Evolutionary conservation across 2,888 invertebrate species (phyloP).

Genomic region (Hydrotaea cyrtoneurina): DNA sequence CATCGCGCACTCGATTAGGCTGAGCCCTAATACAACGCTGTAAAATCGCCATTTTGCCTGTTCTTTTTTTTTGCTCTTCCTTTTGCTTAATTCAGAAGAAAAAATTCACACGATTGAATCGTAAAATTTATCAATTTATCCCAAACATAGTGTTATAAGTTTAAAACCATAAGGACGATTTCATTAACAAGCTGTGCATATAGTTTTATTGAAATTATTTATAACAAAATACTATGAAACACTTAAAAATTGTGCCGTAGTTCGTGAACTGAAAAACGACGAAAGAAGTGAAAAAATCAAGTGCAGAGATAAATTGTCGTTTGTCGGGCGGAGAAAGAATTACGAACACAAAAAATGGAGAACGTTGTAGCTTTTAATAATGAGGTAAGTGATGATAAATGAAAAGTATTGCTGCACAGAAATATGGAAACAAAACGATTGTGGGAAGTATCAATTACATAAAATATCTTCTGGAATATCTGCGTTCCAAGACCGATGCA

Average conservation of each 20-base stretch:
- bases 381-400: conserved; percentile 76
- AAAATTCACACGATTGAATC: conserved; percentile 64
- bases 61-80: conserved; percentile 58
- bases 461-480: conserved; percentile 46
- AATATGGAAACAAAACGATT: background rate
- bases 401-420: background rate
- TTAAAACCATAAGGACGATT: conserved; percentile 12
- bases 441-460: conserved; percentile 49
- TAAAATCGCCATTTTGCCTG: conserved; percentile 75
- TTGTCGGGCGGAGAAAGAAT: conserved; percentile 41
- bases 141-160: conserved; percentile 43
- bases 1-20: too few relatives aligned
- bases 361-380: conserved; percentile 80
- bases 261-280: conserved; percentile 11
- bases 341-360: conserved; percentile 74
- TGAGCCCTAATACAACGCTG: conserved; percentile 12
- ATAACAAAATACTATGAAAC: conserved; percentile 37
- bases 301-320: conserved; percentile 49
- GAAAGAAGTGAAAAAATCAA: conserved; percentile 37
- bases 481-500: conserved; percentile 25
- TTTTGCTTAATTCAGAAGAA: conserved; percentile 66
- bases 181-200: background rate
- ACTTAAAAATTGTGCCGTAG: conserved; percentile 38
- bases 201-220: conserved; percentile 44
- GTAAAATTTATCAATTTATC: conserved; percentile 56